A percentile compares a stretch with the other conserved stretches of the same genome.
These are phyloP conservation scores for Rhinolophus sinicus DNA, from an alignment of 2,113 vertebrate genomes.

Conservation along the genomic window DNA sequence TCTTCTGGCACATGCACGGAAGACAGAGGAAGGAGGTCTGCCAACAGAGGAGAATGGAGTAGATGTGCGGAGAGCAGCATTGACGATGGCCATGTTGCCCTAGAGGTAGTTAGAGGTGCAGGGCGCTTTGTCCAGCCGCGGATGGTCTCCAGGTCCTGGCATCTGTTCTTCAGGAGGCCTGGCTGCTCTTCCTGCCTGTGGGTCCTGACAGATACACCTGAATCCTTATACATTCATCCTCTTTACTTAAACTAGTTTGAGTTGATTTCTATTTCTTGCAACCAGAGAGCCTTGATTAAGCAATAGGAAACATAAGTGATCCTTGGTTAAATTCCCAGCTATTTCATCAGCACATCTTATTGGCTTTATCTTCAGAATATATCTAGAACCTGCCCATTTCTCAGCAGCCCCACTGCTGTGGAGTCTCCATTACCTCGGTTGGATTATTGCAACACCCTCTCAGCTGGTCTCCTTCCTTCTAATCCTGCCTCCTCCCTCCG, in stretches of 20 bases:
- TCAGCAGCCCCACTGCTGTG: not conserved
- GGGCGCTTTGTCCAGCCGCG: not conserved
- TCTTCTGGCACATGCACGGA: not conserved
- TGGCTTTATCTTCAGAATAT: not conserved
- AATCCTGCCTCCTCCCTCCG: not conserved
- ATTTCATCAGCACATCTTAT: not conserved
- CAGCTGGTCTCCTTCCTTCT: not conserved
- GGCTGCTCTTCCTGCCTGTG: not conserved
- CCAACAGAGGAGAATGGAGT: not conserved
- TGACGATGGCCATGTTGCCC: not conserved
- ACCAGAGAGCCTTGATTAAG: not conserved
- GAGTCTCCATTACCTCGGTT: not conserved
- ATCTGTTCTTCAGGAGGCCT: not conserved
- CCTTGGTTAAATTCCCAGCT: not conserved
- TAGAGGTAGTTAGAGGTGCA: not conserved
- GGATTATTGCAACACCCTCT: not conserved
- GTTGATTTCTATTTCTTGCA: not conserved
- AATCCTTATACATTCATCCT: not conserved
- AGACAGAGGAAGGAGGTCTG: not conserved
- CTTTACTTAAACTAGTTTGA: not conserved
- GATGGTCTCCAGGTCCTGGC: not conserved
- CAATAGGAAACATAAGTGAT: not conserved
- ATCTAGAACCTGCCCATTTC: not conserved
- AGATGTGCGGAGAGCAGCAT: not conserved
- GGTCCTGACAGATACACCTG: not conserved